Base-by-base conservation (phyloP, 2,888 invertebrate species). In the Sinopyrophorus schimmeli region DNA sequence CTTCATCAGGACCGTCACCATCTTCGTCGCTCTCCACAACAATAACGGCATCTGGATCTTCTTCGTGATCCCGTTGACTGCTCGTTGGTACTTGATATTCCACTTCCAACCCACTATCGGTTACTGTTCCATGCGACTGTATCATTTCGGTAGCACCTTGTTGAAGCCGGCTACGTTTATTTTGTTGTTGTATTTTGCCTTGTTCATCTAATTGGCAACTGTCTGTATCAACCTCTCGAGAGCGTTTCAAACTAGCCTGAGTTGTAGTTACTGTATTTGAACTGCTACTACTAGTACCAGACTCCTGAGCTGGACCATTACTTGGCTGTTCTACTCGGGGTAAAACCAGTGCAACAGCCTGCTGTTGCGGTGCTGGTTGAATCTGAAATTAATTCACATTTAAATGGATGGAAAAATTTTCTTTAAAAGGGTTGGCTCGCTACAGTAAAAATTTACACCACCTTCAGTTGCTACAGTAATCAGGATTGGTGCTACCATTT, bases 11-110 rank as follows among this genome's bases (percentile, higher is more conserved):
- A 38, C 71, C 71, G 5, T 69, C 63, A 59, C 84, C 86, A 37
- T 87, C 88, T 61, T 87, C 89, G 59, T 89, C 89, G 0, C 88
- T 88, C 66, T 88, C 89, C 0, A 88, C 86, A 3, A 87, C 83
- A 28, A 89, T 84, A 26, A 89, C 86, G 48, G 67, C 70, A 35
- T 70, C 72, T 41, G 66, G 67, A 57, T 89, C 89, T 66, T 90
- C 89, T 63, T 90, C 88, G 67, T 90, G 90, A 68, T 91, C 91
- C 48, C 90, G 81, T 63, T 91, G 89, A 16, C 90, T 90, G 12
- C 90, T 90, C 0, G 91, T 91, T 4, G 91, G 90, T 47, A 91
- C 89, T 75, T 91, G 86, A 67, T 86, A 86, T 65, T 89, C 88
- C n/a, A 86, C 86, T 65, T 84, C 83, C 30, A 81, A 58, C 14